Evolutionary conservation across 92 coral and sea anemone species (phyloP), one percentile per base, ranked within the genome.

Genomic region (Blastomussa wellsi): DNA sequence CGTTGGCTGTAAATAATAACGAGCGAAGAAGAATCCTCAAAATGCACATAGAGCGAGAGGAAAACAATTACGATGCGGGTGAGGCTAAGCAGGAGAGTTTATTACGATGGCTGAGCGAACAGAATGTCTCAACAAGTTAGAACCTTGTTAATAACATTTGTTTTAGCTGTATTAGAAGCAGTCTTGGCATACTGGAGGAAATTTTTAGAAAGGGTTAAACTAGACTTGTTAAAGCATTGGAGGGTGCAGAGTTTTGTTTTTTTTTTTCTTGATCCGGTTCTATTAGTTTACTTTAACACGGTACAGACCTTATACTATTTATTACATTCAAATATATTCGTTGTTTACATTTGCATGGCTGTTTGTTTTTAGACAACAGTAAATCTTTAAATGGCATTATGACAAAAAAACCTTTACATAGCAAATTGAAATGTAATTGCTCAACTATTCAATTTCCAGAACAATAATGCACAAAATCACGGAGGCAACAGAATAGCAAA

Each of bases 101-200:
- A 64, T 28, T 74, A 4, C 64, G 29, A 14, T 83, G 87, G 87
- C 36, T 83, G 9, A 74, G 73, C 20, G 74, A 82, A 10, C 86
- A 82, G 69, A 52, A 71, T 4, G 15, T 35, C 22, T 37, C 65
- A n/a, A 22, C n/a, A n/a, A 52, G 24, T 70, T 70, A 70, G 44
- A 26, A 7, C 14, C 12, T 70, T 1, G 13, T 2, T 33, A 7
- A 36, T 1, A 38, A 70, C 0, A 57, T 12, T 29, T 1, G 68
- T 12, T 62, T 28, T 8, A 2, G 16, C 13, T 26, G 5, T 24
- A 26, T 28, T 62, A 62, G 16, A 0, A 13, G 5, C 16, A 26
- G 35, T 62, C 35, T 62, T 26, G 35, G 28, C 28, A 60, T 62
- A 0, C 16, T 9, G 32, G 24, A 62, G 32, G 16, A 62, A 2